Conservation (phyloP, 2,113 vertebrate species). For the Pleuronectes platessa region DNA sequence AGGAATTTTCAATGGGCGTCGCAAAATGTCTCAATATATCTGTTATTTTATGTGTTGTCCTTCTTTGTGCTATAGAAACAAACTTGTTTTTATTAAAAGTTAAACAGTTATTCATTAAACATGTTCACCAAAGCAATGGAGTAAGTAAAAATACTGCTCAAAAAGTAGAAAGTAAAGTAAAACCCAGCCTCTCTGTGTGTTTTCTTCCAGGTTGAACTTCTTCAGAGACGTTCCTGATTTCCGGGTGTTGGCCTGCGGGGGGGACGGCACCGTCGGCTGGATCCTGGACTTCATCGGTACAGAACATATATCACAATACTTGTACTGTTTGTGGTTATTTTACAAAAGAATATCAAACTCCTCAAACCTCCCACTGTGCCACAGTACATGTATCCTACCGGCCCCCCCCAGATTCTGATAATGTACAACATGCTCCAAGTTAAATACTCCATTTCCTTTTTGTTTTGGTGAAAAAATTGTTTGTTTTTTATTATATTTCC, state of each 20-base stretch:
- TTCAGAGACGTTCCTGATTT: slow-evolving; percentile 93
- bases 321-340: not conserved
- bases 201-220: slow-evolving; percentile 89
- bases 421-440: slow-evolving; percentile 14
- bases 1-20: no score
- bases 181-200: not conserved
- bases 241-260: slow-evolving; percentile 93
- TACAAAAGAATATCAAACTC: not conserved
- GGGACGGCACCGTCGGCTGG: slow-evolving; percentile 96
- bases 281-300: slow-evolving; percentile 97
- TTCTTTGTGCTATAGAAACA: no score
- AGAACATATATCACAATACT: not conserved
- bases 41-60: no score
- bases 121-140: no score
- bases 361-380: not conserved
- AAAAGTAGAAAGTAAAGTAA: no score
- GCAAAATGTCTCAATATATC: no score
- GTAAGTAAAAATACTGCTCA: no score
- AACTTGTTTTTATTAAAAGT: no score
- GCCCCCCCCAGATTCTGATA: not conserved
- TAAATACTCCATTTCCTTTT: slow-evolving; percentile 43
- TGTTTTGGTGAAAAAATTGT: slow-evolving; percentile 33
- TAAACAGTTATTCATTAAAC: no score
- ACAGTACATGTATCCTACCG: not conserved
- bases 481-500: slow-evolving; percentile 58